Evolutionary conservation across 2,113 vertebrate species (phyloP).

Genomic region (Lynx canadensis): DNA sequence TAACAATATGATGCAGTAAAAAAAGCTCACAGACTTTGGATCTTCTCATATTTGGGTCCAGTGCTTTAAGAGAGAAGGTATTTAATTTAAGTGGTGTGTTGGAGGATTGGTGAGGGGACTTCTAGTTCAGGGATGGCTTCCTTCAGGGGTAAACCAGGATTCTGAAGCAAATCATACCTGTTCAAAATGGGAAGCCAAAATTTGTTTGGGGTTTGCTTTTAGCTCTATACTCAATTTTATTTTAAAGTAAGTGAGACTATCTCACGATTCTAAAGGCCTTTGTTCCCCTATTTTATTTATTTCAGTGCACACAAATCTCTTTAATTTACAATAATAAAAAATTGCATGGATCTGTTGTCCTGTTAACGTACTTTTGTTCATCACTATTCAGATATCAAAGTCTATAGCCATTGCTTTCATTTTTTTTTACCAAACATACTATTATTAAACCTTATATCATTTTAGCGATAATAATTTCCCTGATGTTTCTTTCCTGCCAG

Average conservation of each 20-base stretch:
- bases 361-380: background rate
- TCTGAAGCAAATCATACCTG: background rate
- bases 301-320: background rate
- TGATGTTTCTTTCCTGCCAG: background rate
- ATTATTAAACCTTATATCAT: background rate
- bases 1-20: background rate
- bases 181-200: constrained; percentile 22
- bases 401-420: background rate
- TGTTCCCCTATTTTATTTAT: background rate
- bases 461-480: background rate
- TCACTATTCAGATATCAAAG: background rate
- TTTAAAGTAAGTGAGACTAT: constrained; percentile 13
- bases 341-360: background rate
- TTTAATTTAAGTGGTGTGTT: background rate
- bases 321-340: background rate
- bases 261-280: background rate
- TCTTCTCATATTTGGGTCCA: background rate
- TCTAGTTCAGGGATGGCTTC: background rate
- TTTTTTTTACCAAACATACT: background rate
- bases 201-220: background rate
- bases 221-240: background rate
- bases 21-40: background rate
- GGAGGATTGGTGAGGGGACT: background rate
- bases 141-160: background rate
- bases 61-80: background rate